A percentile compares a stretch with the other conserved stretches of the same genome.
Conservation (phyloP, 2,797 vertebrate species). For the Cyclura pinguis region DNA sequence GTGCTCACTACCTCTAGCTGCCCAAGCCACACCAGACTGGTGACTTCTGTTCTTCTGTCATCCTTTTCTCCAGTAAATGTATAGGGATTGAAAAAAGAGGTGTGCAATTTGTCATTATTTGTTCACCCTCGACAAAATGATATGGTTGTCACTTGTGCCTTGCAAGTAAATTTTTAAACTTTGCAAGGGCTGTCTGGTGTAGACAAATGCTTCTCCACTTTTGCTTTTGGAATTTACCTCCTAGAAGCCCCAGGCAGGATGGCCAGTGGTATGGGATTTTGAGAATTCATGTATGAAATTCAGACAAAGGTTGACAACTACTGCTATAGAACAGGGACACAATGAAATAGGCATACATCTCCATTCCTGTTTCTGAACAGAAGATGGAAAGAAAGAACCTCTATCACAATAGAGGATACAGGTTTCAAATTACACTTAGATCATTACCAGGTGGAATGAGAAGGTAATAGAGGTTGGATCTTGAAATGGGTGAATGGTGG, state of each 20-base stretch:
- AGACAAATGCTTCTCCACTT: no score
- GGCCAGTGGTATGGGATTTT: no score
- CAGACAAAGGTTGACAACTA: no score
- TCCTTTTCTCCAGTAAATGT: neutral
- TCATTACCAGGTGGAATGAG: neutral
- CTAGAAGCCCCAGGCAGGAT: no score
- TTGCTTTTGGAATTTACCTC: no score
- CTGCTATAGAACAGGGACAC: neutral
- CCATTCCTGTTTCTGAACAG: no score
- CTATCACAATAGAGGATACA: neutral
- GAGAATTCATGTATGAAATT: no score
- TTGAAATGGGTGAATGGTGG: no score
- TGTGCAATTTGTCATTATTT: neutral
- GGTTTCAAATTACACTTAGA: neutral
- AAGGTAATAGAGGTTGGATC: no score
- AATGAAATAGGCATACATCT: no score
- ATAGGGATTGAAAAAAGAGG: neutral
- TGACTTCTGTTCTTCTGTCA: neutral
- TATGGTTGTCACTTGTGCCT: neutral
- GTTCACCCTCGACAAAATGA: neutral
- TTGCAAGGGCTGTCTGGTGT: no score
- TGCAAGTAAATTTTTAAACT: neutral
- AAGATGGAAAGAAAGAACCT: neutral
- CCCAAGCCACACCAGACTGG: neutral
- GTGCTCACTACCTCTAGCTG: neutral